Percentiles rank a stretch among this genome's conserved stretches.
phyloP scores from a whole-genome alignment of 1,140 invertebrate genomes.

The Coenobita brevimanus region DNA sequence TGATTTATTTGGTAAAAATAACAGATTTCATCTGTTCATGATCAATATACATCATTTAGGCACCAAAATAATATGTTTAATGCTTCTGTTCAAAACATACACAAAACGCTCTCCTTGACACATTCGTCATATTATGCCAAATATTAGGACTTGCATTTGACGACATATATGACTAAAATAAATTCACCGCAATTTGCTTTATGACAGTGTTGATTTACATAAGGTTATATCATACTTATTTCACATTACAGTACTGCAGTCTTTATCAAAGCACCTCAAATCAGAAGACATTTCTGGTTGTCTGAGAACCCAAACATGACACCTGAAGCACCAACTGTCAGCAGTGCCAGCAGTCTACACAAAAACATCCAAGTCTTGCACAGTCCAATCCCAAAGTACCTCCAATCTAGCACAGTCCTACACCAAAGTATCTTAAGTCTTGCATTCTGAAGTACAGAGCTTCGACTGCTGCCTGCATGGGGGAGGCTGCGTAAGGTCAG shows the following conservation, averaged over 20 bases:
- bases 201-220: no score
- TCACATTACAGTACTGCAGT: background rate
- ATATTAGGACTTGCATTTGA: no score
- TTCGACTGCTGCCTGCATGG: constrained; percentile 45
- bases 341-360: background rate
- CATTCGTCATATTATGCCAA: constrained; percentile 15
- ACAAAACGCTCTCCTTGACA: constrained; percentile 4
- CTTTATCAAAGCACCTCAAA: constrained; percentile 46
- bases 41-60: constrained; percentile 8
- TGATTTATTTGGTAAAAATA: background rate
- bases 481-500: constrained; percentile 33
- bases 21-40: constrained; percentile 16
- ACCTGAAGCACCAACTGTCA: constrained; percentile 41
- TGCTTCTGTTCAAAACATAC: constrained; percentile 26
- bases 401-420: constrained; percentile 35
- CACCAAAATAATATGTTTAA: constrained; percentile 23
- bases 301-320: constrained; percentile 28
- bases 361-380: background rate
- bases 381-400: background rate
- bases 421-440: constrained; percentile 29
- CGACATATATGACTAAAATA: no score
- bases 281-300: constrained; percentile 26
- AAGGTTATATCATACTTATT: background rate
- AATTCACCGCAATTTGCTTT: no score
- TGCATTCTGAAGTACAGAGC: constrained; percentile 36